Evolutionary conservation across 2,113 vertebrate species (phyloP).

Genomic region (Ictalurus punctatus): DNA sequence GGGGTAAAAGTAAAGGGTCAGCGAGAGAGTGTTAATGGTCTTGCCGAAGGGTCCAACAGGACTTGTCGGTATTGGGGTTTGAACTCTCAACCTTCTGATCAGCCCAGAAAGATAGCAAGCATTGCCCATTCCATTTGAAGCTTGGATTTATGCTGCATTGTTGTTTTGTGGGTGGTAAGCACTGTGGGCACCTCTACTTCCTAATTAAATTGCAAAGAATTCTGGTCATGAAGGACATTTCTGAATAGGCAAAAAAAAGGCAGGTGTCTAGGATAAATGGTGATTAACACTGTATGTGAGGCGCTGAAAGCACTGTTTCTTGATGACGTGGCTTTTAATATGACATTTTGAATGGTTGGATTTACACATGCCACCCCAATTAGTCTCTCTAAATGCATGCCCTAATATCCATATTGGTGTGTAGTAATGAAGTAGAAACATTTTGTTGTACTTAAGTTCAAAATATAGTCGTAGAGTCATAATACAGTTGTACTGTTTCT

Average conservation of each 20-base stretch:
- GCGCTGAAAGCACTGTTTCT: constrained; percentile 1
- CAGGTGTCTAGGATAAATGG: constrained; percentile 12
- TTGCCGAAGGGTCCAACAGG: neutral
- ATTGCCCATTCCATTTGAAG: constrained; percentile 56
- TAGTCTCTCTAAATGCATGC: neutral
- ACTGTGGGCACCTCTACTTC: constrained; percentile 57
- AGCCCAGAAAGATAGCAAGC: neutral
- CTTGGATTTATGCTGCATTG: constrained; percentile 66
- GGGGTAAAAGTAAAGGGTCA: neutral
- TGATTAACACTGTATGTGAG: constrained; percentile 15
- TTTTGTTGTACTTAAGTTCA: neutral
- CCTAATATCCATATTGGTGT: neutral
- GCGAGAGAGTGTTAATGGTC: neutral
- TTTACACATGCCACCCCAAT: neutral
- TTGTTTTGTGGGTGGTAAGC: constrained; percentile 67
- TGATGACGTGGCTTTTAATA: neutral
- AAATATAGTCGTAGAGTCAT: no score
- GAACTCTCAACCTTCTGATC: neutral
- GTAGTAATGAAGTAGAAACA: neutral
- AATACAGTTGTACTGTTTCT: no score
- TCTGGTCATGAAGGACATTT: constrained; percentile 26
- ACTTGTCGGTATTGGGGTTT: neutral
- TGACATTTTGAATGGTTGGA: neutral
- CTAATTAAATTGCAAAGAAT: constrained; percentile 65
- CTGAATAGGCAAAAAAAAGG: constrained; percentile 16